A percentile compares a stretch with the other conserved stretches of the same genome.
Conservation (phyloP, 2,888 invertebrate species). For the Thyatira batis region DNA sequence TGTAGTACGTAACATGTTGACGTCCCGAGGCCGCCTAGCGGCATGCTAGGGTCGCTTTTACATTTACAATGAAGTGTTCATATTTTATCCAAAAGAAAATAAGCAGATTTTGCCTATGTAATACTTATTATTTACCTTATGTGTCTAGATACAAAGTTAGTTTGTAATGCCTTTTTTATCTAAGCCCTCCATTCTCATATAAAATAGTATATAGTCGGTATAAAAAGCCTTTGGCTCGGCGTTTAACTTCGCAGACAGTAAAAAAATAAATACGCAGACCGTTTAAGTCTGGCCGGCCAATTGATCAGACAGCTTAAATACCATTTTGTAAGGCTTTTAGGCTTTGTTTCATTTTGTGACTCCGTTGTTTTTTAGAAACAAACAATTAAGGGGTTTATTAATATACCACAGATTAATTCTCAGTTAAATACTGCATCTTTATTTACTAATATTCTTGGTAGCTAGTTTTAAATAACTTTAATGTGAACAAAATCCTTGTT, state of each 20-base stretch:
- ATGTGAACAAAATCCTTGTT: not conserved
- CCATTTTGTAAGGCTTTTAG: constrained; percentile 10
- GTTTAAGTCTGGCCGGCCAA: constrained; percentile 13
- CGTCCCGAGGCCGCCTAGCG: not conserved
- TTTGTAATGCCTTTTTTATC: too few species aligned
- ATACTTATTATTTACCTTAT: too few species aligned
- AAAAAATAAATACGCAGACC: constrained; percentile 13
- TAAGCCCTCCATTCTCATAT: constrained; percentile 6
- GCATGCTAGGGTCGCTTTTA: not conserved
- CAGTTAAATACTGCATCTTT: too few species aligned
- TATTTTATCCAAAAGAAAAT: too few species aligned
- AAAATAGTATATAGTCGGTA: not conserved
- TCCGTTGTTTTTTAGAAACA: not conserved
- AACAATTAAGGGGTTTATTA: too few species aligned
- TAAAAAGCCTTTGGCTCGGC: not conserved
- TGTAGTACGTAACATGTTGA: not conserved
- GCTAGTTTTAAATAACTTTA: too few species aligned
- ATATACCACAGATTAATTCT: too few species aligned
- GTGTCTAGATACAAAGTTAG: too few species aligned
- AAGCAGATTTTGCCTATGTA: too few species aligned
- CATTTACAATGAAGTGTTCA: not conserved
- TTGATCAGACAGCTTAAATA: constrained; percentile 22
- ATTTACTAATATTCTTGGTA: too few species aligned
- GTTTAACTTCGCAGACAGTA: constrained; percentile 26
- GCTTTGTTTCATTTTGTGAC: not conserved